Percentiles rank a stretch among this genome's conserved stretches.
Conservation (phyloP, 1,140 invertebrate species). For the Leptopilina boulardi region DNA sequence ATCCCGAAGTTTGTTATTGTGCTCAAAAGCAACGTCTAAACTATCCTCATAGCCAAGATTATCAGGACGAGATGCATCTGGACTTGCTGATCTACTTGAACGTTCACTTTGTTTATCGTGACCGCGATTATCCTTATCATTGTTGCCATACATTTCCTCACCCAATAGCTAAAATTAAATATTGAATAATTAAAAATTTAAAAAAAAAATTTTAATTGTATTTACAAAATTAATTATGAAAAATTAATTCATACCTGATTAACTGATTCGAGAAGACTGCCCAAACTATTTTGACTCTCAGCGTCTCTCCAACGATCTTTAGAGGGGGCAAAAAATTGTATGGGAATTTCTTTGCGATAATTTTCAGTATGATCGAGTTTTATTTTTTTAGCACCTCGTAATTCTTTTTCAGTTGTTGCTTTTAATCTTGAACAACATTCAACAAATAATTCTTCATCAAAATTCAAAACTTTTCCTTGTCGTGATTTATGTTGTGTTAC, state of each 20-base stretch:
- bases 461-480: constrained; percentile 71
- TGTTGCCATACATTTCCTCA: constrained; percentile 69
- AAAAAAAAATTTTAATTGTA: neutral
- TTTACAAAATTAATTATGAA: neutral
- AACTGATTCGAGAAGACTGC: constrained; percentile 18
- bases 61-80: constrained; percentile 59
- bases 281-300: constrained; percentile 32
- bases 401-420: constrained; percentile 71
- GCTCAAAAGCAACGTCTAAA: constrained; percentile 72
- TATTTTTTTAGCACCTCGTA: constrained; percentile 73
- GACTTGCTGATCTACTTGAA: constrained; percentile 67
- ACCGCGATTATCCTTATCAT: constrained; percentile 57
- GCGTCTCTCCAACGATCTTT: constrained; percentile 64
- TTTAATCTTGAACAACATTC: constrained; percentile 74
- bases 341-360: constrained; percentile 66
- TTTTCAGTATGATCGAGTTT: constrained; percentile 69
- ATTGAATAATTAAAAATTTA: neutral
- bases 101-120: constrained; percentile 54
- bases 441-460: constrained; percentile 72
- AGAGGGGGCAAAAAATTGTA: constrained; percentile 53
- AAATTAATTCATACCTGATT: neutral
- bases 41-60: constrained; percentile 72
- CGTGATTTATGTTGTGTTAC: constrained; percentile 56
- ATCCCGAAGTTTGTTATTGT: constrained; percentile 73
- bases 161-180: constrained; percentile 67